These are phyloP conservation scores for Anastrepha ludens DNA, from an alignment of 1,140 invertebrate genomes.

Conservation along the genomic window DNA sequence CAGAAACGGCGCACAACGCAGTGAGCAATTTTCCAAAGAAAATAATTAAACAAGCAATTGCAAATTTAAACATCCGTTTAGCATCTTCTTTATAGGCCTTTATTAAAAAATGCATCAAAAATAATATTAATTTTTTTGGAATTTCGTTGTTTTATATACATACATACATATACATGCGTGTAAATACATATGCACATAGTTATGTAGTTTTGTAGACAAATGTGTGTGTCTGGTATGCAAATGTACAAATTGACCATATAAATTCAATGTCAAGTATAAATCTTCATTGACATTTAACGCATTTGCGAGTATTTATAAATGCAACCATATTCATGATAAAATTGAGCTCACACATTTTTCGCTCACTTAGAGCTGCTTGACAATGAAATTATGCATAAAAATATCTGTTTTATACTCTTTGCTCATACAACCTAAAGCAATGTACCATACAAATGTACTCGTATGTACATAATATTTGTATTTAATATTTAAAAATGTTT, in stretches of 20 bases:
- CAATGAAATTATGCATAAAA: neutral
- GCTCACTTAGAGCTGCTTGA: neutral
- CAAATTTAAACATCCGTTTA: slow-evolving; percentile 23
- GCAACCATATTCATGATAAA: slow-evolving; percentile 3
- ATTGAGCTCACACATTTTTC: neutral
- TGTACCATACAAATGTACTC: neutral
- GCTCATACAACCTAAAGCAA: slow-evolving; percentile 32
- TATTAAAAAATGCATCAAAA: slow-evolving; percentile 36
- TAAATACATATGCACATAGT: neutral
- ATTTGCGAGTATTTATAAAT: slow-evolving; percentile 9
- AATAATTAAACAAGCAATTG: too few relatives aligned
- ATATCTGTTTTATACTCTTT: neutral
- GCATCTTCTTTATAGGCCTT: neutral
- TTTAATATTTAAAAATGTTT: slow-evolving; percentile 30
- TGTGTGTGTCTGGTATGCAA: neutral
- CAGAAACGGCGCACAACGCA: too few relatives aligned
- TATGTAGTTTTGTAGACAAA: neutral
- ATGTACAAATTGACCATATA: slow-evolving; percentile 1
- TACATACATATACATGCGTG: neutral
- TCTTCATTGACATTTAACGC: neutral
- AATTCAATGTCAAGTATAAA: neutral
- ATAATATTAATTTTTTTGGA: neutral
- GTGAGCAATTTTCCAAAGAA: too few relatives aligned
- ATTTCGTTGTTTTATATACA: neutral
- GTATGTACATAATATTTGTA: neutral